Conservation (phyloP, 2,888 invertebrate genomes). For the Agriopis marginaria region DNA sequence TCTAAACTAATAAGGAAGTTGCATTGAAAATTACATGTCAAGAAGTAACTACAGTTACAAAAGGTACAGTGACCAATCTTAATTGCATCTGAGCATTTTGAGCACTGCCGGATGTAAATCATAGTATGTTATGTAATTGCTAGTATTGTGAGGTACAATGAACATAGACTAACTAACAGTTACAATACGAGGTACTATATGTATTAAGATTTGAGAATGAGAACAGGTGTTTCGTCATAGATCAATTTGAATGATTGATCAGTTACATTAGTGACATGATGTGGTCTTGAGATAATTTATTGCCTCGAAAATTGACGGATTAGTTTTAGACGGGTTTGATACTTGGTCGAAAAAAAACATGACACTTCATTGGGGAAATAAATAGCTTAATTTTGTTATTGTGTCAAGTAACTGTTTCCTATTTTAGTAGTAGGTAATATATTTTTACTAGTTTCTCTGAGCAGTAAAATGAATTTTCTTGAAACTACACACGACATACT, state of each 20-base stretch:
- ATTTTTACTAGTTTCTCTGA: too few species aligned
- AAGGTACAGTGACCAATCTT: constrained; percentile 28
- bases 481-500: too few species aligned
- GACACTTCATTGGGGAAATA: constrained; percentile 6
- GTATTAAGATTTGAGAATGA: constrained; percentile 8
- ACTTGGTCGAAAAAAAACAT: constrained; percentile 1
- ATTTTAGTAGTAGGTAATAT: too few species aligned
- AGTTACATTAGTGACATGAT: constrained; percentile 38
- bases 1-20: constrained; percentile 34
- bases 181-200: not conserved
- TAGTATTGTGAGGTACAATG: constrained; percentile 12
- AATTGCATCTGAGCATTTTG: constrained; percentile 39
- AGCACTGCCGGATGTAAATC: constrained; percentile 34
- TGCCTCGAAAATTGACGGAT: constrained; percentile 27
- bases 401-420: too few species aligned
- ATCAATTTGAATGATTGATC: constrained; percentile 46
- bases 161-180: not conserved
- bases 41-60: constrained; percentile 27
- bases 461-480: too few species aligned
- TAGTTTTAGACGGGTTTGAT: constrained; percentile 12
- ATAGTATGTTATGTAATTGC: constrained; percentile 38
- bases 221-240: constrained; percentile 36
- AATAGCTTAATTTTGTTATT: not conserved
- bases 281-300: constrained; percentile 40
- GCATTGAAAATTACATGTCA: constrained; percentile 36